A percentile compares a stretch with the other conserved stretches of the same genome.
Evolutionary conservation across 1,140 invertebrate genomes (phyloP).

Genomic region (Steinernema feltiae): DNA sequence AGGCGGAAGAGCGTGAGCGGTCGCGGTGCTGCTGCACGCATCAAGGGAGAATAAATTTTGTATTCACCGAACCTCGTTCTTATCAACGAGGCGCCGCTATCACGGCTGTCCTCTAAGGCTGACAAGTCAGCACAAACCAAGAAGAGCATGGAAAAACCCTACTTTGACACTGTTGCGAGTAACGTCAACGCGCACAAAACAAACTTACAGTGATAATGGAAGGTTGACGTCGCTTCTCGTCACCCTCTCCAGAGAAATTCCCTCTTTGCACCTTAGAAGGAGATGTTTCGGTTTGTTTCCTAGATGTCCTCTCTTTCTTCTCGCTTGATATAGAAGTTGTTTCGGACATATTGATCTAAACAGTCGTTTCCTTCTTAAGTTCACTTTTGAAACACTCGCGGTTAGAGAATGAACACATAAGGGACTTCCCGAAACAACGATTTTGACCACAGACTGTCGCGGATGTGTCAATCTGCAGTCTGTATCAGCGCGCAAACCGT

Average conservation of each 20-base stretch:
- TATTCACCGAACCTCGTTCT: neutral
- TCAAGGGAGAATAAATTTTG: neutral
- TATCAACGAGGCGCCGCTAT: neutral
- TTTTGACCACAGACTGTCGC: no score
- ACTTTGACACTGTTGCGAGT: no score
- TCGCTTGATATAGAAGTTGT: slow-evolving; percentile 5
- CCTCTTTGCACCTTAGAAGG: neutral
- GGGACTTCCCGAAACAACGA: no score
- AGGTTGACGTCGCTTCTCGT: neutral
- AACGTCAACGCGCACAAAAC: neutral
- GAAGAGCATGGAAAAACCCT: no score
- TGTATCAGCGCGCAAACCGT: no score
- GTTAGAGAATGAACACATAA: no score
- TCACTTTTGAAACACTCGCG: no score
- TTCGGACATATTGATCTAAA: slow-evolving; percentile 1
- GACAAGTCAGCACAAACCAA: no score
- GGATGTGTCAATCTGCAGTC: no score
- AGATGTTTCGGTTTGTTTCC: neutral
- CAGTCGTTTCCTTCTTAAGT: no score
- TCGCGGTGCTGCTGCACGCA: neutral
- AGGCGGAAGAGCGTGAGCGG: neutral
- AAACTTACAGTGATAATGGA: slow-evolving; percentile 1
- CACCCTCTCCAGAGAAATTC: neutral
- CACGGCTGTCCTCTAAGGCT: neutral
- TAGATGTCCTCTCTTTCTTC: neutral